Percentiles rank a stretch among this genome's conserved stretches.
These are phyloP conservation scores for Spheniscus humboldti DNA, from an alignment of 2,797 vertebrate species.

Conservation along the genomic window DNA sequence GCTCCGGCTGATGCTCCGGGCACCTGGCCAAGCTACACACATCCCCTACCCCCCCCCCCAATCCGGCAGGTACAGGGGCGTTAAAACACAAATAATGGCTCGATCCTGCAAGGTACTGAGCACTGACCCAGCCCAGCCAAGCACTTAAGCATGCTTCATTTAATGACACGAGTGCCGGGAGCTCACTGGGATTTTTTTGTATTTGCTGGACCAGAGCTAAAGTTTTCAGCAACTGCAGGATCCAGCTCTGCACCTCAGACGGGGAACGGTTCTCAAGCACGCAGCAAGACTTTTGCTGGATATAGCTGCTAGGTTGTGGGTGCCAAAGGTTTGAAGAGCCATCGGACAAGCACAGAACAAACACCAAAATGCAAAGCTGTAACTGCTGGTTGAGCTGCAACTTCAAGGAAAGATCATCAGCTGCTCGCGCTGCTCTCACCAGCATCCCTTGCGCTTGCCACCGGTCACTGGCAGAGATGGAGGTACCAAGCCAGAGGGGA, in stretches of 20 bases:
- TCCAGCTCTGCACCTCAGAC: not conserved
- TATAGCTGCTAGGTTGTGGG: not conserved
- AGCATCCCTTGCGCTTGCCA: not conserved
- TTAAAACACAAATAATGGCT: not conserved
- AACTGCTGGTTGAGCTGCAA: not conserved
- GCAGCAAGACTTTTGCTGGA: not conserved
- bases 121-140: not conserved
- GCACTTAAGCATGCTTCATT: not conserved
- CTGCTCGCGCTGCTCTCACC: not conserved
- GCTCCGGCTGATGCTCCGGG: not conserved
- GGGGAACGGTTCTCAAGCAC: not conserved
- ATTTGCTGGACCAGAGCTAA: not conserved
- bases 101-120: not conserved
- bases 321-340: not conserved
- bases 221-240: not conserved
- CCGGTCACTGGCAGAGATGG: not conserved
- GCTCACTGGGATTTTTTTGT: accelerated
- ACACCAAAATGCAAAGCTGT: not conserved
- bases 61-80: not conserved
- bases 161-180: not conserved
- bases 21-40: not conserved
- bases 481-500: not conserved
- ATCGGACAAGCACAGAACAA: not conserved
- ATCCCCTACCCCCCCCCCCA: not conserved
- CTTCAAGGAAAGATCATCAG: not conserved